Conservation (phyloP, 1,140 invertebrate genomes). For the Acarapis woodi region DNA sequence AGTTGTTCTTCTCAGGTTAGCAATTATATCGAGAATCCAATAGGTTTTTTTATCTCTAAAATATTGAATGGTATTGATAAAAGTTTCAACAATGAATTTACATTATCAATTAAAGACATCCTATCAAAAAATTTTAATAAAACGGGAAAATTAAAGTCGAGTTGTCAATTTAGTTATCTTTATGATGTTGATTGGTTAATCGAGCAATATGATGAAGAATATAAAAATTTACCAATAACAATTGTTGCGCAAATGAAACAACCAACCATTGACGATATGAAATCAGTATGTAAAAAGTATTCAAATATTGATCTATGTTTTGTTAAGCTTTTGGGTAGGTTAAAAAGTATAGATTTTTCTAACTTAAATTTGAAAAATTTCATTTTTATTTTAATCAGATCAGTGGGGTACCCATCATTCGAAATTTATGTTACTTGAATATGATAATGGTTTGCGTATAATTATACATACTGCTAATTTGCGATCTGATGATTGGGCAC, state of each 20-base stretch:
- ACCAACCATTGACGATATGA: not conserved
- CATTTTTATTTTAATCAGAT: too few species aligned
- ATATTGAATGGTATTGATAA: constrained; percentile 16
- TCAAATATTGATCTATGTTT: constrained; percentile 17
- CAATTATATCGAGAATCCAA: not conserved
- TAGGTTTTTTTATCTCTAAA: constrained; percentile 6
- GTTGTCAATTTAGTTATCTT: constrained; percentile 64
- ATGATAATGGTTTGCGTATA: constrained; percentile 44
- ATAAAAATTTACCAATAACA: constrained; percentile 13
- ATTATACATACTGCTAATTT: constrained; percentile 76
- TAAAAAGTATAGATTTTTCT: too few species aligned
- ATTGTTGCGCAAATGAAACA: constrained; percentile 8
- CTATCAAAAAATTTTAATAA: constrained; percentile 7
- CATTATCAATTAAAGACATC: constrained; percentile 16
- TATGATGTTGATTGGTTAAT: constrained; percentile 45
- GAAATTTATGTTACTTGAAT: constrained; percentile 60
- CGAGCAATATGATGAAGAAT: constrained; percentile 30
- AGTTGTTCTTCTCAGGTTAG: too few species aligned
- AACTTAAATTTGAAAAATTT: too few species aligned
- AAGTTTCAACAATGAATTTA: constrained; percentile 14
- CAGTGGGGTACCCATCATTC: constrained; percentile 19
- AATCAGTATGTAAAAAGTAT: constrained; percentile 7
- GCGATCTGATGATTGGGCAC: constrained; percentile 63
- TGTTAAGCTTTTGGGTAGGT: constrained; percentile 7
- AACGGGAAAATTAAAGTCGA: constrained; percentile 8